These are phyloP conservation scores for Eulemur coronatus DNA, from an alignment of 2,797 vertebrate genomes.

Conservation along the genomic window DNA sequence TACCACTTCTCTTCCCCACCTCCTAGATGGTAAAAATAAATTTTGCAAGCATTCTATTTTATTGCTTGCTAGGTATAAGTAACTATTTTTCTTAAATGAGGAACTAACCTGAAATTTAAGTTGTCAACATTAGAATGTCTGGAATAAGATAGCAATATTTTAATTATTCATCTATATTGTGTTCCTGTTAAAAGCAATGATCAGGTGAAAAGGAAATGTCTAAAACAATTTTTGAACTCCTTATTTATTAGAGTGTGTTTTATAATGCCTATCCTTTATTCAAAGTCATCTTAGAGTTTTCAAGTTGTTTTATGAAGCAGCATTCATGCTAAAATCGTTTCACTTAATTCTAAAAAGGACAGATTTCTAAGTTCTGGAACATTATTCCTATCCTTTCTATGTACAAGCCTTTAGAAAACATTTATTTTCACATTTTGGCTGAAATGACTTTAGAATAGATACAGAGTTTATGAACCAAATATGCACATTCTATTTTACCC, in stretches of 20 bases:
- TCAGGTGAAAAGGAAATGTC: background rate
- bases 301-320: conserved; percentile 15
- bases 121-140: background rate
- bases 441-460: conserved; percentile 61
- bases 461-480: conserved; percentile 68
- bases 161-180: background rate
- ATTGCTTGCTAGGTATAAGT: conserved; percentile 14
- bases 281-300: conserved; percentile 29
- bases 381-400: conserved; percentile 37
- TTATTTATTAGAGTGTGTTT: conserved; percentile 5
- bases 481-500: conserved; percentile 56
- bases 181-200: background rate
- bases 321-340: conserved; percentile 32
- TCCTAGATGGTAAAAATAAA: background rate
- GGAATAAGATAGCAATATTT: background rate
- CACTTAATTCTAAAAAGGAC: conserved; percentile 49
- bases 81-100: conserved; percentile 13
- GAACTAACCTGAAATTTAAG: background rate
- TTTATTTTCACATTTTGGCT: conserved; percentile 69
- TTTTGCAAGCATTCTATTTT: background rate
- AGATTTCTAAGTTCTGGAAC: conserved; percentile 52
- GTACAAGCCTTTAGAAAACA: conserved; percentile 62
- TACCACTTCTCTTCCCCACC: background rate
- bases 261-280: background rate
- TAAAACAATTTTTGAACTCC: conserved; percentile 21